phyloP scores from a whole-genome alignment of 2,888 invertebrate species.

The Rosalia funebris region DNA sequence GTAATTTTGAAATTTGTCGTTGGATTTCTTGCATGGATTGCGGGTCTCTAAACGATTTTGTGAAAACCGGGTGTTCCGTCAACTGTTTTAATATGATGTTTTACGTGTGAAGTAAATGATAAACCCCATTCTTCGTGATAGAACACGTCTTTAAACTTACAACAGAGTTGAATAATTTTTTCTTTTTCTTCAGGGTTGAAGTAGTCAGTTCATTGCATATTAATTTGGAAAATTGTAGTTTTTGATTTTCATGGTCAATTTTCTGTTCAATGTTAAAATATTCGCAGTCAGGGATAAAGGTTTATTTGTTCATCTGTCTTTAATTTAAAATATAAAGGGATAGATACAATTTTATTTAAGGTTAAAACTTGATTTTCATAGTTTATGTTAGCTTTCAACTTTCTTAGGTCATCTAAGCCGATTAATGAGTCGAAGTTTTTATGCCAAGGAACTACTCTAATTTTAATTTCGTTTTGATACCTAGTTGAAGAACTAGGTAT shows the following conservation, averaged over 20 bases:
- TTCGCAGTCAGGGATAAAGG: not conserved
- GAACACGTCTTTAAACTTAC: not conserved
- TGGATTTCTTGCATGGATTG: conserved; percentile 31
- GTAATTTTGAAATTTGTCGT: conserved; percentile 33
- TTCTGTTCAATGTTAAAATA: not conserved
- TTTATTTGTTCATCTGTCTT: conserved; percentile 1
- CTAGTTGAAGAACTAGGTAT: too few relatives aligned
- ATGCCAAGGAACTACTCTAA: conserved; percentile 1
- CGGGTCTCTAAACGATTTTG: conserved; percentile 30
- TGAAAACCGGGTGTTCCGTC: conserved; percentile 26
- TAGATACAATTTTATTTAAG: conserved; percentile 2
- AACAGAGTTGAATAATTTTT: not conserved
- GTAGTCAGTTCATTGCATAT: not conserved
- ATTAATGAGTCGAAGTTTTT: not conserved
- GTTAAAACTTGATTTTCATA: conserved; percentile 6
- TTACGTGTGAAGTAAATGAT: conserved; percentile 1
- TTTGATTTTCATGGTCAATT: not conserved
- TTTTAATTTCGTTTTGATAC: conserved; percentile 5
- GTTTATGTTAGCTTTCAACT: conserved; percentile 4
- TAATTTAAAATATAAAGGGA: conserved; percentile 2
- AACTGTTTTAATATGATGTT: conserved; percentile 31
- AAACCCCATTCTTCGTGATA: not conserved
- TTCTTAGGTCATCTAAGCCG: not conserved
- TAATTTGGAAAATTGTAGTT: not conserved
- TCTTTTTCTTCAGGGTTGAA: conserved; percentile 8